A percentile compares a stretch with the other conserved stretches of the same genome.
phyloP scores from a whole-genome alignment of 2,888 invertebrate species.

The Agapostemon virescens region DNA sequence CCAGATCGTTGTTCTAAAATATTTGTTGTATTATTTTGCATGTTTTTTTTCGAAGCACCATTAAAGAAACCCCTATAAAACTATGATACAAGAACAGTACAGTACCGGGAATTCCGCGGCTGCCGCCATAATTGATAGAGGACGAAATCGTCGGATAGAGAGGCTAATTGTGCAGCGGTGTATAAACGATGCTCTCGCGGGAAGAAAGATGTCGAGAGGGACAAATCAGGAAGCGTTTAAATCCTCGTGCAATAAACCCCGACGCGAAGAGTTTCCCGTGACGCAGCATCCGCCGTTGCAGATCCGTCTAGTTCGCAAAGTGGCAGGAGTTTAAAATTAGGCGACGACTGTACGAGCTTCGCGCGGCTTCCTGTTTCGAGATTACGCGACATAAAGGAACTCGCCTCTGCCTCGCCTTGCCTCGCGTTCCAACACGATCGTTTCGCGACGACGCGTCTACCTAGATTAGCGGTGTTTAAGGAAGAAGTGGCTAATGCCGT shows the following conservation, averaged over 20 bases:
- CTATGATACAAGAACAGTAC: not conserved
- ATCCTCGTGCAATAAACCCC: slow-evolving; percentile 22
- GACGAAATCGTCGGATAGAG: not conserved
- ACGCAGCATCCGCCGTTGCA: slow-evolving; percentile 6
- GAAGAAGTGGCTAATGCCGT: slow-evolving; percentile 36
- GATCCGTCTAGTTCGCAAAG: slow-evolving; percentile 31
- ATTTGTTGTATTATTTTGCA: too few relatives aligned
- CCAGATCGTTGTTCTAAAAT: too few relatives aligned
- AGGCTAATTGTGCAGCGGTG: not conserved
- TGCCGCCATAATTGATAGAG: not conserved
- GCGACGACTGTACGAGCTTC: slow-evolving; percentile 21
- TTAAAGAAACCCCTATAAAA: too few relatives aligned
- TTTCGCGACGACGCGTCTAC: slow-evolving; percentile 13
- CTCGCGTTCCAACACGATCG: slow-evolving; percentile 16
- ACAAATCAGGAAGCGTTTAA: slow-evolving; percentile 35
- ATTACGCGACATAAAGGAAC: slow-evolving; percentile 17
- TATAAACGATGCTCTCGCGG: slow-evolving; percentile 1
- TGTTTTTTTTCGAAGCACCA: too few relatives aligned
- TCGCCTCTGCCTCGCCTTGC: slow-evolving; percentile 15
- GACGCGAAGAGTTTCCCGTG: slow-evolving; percentile 26
- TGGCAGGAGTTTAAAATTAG: slow-evolving; percentile 50
- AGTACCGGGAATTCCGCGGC: not conserved
- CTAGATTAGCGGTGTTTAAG: slow-evolving; percentile 30
- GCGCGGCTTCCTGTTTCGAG: slow-evolving; percentile 11
- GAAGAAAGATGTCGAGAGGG: not conserved